Evolutionary conservation across 2,888 invertebrate genomes (phyloP).

Genomic region (Dromius quadrimaculatus): DNA sequence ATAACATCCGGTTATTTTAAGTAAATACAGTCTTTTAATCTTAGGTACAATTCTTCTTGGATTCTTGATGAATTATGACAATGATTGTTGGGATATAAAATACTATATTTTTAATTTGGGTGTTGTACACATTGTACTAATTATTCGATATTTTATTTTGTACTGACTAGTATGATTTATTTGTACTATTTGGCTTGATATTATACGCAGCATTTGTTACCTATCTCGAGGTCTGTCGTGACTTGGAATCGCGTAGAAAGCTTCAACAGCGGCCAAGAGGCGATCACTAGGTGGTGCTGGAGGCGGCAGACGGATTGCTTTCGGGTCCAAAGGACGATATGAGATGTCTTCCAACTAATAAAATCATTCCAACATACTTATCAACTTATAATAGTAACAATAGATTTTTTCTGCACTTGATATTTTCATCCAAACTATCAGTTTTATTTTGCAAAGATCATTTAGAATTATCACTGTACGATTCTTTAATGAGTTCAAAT

Average conservation of each 20-base stretch:
- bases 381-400: background rate
- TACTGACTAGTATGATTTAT: conserved; percentile 4
- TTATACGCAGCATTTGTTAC: conserved; percentile 65
- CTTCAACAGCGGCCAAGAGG: conserved; percentile 92
- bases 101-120: conserved; percentile 28
- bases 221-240: conserved; percentile 95
- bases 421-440: no score
- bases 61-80: conserved; percentile 19
- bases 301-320: conserved; percentile 90
- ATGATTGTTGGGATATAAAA: conserved; percentile 24
- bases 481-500: no score
- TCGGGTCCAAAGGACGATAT: conserved; percentile 91
- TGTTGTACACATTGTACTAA: no score
- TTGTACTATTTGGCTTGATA: conserved; percentile 52
- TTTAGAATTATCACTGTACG: no score
- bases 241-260: conserved; percentile 94
- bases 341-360: conserved; percentile 85
- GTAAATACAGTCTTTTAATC: no score
- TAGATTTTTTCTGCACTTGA: no score
- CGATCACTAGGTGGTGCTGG: conserved; percentile 96
- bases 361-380: background rate
- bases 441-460: no score
- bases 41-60: conserved; percentile 16
- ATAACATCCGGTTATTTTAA: no score
- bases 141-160: no score